These are phyloP conservation scores for Oceanites oceanicus DNA, from an alignment of 2,113 vertebrate species.

Conservation along the genomic window DNA sequence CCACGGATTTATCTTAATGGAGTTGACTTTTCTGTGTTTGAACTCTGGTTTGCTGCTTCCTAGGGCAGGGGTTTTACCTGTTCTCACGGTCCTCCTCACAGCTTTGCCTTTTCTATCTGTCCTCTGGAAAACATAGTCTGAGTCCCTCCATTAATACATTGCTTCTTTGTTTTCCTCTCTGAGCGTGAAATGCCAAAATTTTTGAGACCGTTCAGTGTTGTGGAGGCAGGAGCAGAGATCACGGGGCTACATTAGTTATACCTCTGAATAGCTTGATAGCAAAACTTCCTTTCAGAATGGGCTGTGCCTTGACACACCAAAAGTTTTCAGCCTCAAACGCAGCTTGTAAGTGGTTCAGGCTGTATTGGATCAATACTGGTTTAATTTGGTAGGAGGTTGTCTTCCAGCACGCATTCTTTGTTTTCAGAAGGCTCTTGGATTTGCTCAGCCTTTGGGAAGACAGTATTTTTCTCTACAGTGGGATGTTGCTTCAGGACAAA, in stretches of 20 bases:
- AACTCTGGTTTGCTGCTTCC: neutral
- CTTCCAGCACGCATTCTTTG: neutral
- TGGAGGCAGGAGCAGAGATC: neutral
- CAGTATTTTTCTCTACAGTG: neutral
- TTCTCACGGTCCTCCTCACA: neutral
- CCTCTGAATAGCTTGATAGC: neutral
- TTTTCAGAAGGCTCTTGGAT: neutral
- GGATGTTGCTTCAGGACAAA: neutral
- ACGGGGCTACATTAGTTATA: neutral
- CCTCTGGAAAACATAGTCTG: neutral
- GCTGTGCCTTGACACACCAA: neutral
- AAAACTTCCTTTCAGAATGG: neutral
- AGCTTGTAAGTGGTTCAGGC: neutral
- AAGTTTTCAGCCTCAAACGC: neutral
- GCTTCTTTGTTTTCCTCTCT: neutral
- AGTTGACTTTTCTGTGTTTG: neutral
- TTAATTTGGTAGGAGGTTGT: neutral
- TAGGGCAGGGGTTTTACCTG: neutral
- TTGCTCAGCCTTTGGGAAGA: neutral
- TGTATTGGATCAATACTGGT: neutral
- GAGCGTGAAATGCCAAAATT: neutral
- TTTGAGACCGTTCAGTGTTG: neutral
- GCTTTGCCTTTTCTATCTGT: neutral
- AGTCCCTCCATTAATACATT: accelerated
- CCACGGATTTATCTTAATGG: neutral